Evolutionary conservation across 2,797 vertebrate species (phyloP).

Genomic region (Sternotherus odoratus): DNA sequence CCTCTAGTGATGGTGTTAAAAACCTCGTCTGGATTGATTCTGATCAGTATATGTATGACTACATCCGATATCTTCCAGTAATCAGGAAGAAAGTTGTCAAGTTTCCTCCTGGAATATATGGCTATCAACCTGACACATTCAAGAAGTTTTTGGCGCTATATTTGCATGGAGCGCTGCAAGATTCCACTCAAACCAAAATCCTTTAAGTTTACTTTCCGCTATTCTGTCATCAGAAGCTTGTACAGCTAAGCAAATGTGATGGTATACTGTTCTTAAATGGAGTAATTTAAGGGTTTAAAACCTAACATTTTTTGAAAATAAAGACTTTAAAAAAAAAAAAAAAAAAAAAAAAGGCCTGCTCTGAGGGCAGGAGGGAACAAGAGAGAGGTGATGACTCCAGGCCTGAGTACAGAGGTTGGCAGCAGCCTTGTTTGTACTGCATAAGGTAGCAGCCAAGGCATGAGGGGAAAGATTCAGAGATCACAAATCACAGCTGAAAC

Average conservation of each 20-base stretch:
- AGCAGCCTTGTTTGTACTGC: background rate
- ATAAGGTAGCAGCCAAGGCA: background rate
- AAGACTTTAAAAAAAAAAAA: no score
- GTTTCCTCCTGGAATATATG: constrained; percentile 90
- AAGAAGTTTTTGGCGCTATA: constrained; percentile 94
- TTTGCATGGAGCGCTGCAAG: constrained; percentile 88
- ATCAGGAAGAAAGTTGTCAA: constrained; percentile 87
- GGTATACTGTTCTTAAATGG: constrained; percentile 1
- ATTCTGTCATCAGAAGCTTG: background rate
- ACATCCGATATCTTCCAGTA: constrained; percentile 84
- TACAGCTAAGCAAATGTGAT: constrained; percentile 45
- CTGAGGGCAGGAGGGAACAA: background rate
- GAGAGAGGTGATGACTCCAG: background rate
- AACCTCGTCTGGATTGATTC: constrained; percentile 93
- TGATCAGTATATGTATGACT: constrained; percentile 89
- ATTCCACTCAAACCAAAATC: constrained; percentile 49
- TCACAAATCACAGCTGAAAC: background rate
- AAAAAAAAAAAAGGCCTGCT: background rate
- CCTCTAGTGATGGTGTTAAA: constrained; percentile 85
- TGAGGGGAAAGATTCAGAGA: background rate
- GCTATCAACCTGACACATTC: constrained; percentile 91
- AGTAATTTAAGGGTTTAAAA: constrained; percentile 40
- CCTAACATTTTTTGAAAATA: constrained; percentile 53
- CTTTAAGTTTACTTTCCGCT: constrained; percentile 35
- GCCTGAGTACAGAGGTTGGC: background rate